Conservation (phyloP, 1,140 invertebrate species). For the Calliphora vicina region DNA sequence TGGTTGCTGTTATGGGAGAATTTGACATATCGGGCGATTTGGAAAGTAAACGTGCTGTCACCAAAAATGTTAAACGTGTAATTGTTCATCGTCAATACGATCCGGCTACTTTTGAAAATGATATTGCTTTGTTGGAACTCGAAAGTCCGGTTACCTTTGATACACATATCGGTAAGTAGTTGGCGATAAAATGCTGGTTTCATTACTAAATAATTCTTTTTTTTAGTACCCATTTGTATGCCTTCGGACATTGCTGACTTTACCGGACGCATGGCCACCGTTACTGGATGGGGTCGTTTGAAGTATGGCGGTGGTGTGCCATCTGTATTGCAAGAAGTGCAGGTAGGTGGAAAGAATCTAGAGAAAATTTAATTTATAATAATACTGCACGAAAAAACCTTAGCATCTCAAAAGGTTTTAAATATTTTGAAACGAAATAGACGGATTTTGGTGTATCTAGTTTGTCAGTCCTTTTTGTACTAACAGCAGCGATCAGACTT, state of each 20-base stretch:
- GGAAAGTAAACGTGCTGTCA: slow-evolving; percentile 77
- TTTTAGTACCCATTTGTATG: slow-evolving; percentile 88
- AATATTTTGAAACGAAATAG: too few species aligned
- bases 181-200: neutral
- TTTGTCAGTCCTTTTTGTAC: too few species aligned
- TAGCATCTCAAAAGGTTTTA: too few species aligned
- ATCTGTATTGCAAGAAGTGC: slow-evolving; percentile 88
- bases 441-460: too few species aligned
- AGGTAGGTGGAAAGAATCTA: slow-evolving; percentile 62
- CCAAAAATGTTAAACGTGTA: slow-evolving; percentile 85
- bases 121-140: slow-evolving; percentile 84
- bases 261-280: slow-evolving; percentile 82
- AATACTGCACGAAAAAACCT: too few species aligned
- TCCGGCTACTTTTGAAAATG: slow-evolving; percentile 89
- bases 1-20: slow-evolving; percentile 90
- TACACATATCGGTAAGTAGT: slow-evolving; percentile 79
- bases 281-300: slow-evolving; percentile 79
- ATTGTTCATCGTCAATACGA: slow-evolving; percentile 90
- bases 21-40: slow-evolving; percentile 86
- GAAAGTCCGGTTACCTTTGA: slow-evolving; percentile 86
- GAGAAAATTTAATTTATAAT: too few species aligned
- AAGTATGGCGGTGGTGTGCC: slow-evolving; percentile 86
- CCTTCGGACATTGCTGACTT: slow-evolving; percentile 83
- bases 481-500: too few species aligned
- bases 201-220: neutral